A percentile compares a stretch with the other conserved stretches of the same genome.
phyloP scores from a whole-genome alignment of 2,888 invertebrate genomes.

The Phengaris arion region DNA sequence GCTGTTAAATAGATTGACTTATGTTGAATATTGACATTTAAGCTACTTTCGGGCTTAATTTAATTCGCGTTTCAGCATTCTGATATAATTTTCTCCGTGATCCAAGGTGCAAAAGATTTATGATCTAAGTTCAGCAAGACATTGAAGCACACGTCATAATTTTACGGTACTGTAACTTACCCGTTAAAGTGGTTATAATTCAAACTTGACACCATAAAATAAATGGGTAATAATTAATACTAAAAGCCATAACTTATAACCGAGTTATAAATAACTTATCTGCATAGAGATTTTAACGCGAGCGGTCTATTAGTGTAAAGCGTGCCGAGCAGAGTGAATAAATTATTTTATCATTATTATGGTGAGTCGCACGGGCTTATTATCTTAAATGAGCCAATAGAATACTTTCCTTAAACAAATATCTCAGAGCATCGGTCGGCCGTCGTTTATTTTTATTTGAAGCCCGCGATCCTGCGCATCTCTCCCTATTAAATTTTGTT shows the following conservation, averaged over 20 bases:
- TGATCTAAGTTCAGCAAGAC: not conserved
- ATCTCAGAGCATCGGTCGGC: conserved; percentile 67
- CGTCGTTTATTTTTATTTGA: conserved; percentile 77
- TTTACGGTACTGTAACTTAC: not conserved
- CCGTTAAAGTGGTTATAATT: conserved; percentile 4
- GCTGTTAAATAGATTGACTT: not conserved
- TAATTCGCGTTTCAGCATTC: too few relatives aligned
- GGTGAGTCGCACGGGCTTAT: conserved; percentile 45
- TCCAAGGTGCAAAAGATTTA: not conserved
- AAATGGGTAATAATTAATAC: conserved; percentile 15
- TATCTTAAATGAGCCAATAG: conserved; percentile 41
- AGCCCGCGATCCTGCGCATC: conserved; percentile 76
- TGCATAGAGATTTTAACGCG: conserved; percentile 20
- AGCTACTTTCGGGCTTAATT: not conserved
- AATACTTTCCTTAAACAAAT: conserved; percentile 57
- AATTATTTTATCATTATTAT: conserved; percentile 39
- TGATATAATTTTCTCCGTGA: not conserved
- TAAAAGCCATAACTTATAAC: conserved; percentile 4
- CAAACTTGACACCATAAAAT: conserved; percentile 9
- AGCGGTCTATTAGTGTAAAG: conserved; percentile 14
- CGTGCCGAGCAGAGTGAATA: not conserved
- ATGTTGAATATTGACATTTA: not conserved
- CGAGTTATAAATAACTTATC: conserved; percentile 15
- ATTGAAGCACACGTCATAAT: not conserved
- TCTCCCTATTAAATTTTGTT: conserved; percentile 81